Evolutionary conservation across 2,888 invertebrate genomes (phyloP).

Genomic region (Atherix ibis): DNA sequence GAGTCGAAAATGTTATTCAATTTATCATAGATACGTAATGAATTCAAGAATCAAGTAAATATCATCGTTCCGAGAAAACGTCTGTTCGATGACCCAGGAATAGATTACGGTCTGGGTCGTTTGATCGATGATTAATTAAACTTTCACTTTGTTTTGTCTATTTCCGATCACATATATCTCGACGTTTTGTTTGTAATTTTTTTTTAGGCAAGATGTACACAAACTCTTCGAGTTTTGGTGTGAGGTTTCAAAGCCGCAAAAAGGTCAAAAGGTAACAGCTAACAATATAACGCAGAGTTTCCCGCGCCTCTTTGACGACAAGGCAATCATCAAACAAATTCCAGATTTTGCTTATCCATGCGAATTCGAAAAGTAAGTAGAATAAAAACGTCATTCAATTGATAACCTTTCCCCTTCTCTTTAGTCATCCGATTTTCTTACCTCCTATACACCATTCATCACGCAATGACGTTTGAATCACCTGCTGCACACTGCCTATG

Average conservation of each 20-base stretch:
- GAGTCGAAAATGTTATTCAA: no score
- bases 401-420: no score
- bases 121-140: background rate
- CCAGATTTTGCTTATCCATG: conserved; percentile 87
- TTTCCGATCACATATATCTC: background rate
- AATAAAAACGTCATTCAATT: no score
- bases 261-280: conserved; percentile 14
- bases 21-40: conserved; percentile 9
- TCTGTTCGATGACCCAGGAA: no score
- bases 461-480: no score
- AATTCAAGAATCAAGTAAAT: conserved; percentile 12
- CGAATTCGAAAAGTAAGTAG: conserved; percentile 55
- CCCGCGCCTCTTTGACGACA: conserved; percentile 68
- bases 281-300: conserved; percentile 62
- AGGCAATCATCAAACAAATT: conserved; percentile 70
- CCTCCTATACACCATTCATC: no score
- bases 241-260: conserved; percentile 23
- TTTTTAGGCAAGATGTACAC: conserved; percentile 27
- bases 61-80: background rate
- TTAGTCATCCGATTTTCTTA: no score
- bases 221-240: conserved; percentile 34
- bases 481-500: no score
- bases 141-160: background rate
- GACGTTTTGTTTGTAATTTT: background rate
- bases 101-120: background rate